Conservation (phyloP, 2,888 invertebrate genomes). For the Tiphia femorata region DNA sequence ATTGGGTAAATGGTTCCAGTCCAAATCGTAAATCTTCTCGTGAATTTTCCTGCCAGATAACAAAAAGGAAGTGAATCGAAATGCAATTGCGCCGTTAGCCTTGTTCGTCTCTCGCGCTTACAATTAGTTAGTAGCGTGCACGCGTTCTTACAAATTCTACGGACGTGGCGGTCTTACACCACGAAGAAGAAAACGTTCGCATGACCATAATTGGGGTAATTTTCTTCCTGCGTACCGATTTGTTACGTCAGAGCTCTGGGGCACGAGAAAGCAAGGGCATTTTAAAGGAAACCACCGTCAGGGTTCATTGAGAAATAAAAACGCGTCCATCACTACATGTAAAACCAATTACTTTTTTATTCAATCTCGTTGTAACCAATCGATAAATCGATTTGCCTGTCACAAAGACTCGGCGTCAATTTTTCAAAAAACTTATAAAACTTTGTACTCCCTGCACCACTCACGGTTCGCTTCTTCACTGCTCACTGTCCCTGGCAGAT, state of each 20-base stretch:
- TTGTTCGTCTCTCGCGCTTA: conserved; percentile 4
- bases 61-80: conserved; percentile 26
- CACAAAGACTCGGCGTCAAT: too few species aligned
- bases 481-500: conserved; percentile 27
- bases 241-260: conserved; percentile 24
- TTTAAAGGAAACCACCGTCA: too few species aligned
- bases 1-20: neutral
- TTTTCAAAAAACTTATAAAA: too few species aligned
- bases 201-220: conserved; percentile 35
- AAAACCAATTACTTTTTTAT: too few species aligned
- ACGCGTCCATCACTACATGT: too few species aligned
- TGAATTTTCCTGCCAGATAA: neutral
- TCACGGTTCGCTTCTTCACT: too few species aligned
- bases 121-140: conserved; percentile 17
- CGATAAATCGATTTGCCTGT: too few species aligned
- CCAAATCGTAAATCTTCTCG: neutral
- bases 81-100: neutral
- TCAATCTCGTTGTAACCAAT: too few species aligned
- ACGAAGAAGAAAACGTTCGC: conserved; percentile 33
- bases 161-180: conserved; percentile 8
- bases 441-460: too few species aligned
- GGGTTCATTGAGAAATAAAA: too few species aligned
- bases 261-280: neutral
- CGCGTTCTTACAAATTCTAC: conserved; percentile 19
- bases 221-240: conserved; percentile 26